phyloP scores from a whole-genome alignment of 2,113 vertebrate genomes.

The Forbesichthys agassizii region DNA sequence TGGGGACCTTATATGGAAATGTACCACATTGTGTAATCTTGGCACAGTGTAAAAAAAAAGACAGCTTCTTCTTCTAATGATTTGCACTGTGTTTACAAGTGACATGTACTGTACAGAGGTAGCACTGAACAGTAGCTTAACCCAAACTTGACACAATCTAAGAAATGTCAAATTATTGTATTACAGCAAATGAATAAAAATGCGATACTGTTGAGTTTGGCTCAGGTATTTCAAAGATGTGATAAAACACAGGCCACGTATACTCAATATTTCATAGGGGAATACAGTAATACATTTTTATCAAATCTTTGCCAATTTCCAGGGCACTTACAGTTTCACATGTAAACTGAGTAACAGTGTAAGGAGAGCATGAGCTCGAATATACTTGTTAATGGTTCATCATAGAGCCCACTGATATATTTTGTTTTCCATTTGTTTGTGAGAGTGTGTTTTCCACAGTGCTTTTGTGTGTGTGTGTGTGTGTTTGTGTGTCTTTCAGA shows the following conservation, averaged over 20 bases:
- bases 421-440: background rate
- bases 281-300: background rate
- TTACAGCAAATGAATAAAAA: background rate
- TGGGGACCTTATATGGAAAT: background rate
- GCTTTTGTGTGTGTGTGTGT: background rate
- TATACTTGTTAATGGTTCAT: background rate
- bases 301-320: background rate
- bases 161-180: slow-evolving; percentile 26
- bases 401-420: background rate
- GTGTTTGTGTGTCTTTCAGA: slow-evolving; percentile 9
- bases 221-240: slow-evolving; percentile 38
- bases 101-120: slow-evolving; percentile 35
- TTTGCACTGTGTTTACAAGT: slow-evolving; percentile 38
- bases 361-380: background rate
- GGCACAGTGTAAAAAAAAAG: slow-evolving; percentile 11
- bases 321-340: no score
- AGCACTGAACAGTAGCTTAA: slow-evolving; percentile 56
- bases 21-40: slow-evolving; percentile 4
- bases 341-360: background rate
- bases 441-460: background rate
- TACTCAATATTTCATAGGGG: background rate
- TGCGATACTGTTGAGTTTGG: background rate
- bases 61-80: slow-evolving; percentile 9
- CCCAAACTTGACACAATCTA: slow-evolving; percentile 24
- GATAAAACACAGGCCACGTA: background rate